Percentiles rank a stretch among this genome's conserved stretches.
Evolutionary conservation across 1,140 invertebrate genomes (phyloP).

Genomic region (Pentalonia nigronervosa): DNA sequence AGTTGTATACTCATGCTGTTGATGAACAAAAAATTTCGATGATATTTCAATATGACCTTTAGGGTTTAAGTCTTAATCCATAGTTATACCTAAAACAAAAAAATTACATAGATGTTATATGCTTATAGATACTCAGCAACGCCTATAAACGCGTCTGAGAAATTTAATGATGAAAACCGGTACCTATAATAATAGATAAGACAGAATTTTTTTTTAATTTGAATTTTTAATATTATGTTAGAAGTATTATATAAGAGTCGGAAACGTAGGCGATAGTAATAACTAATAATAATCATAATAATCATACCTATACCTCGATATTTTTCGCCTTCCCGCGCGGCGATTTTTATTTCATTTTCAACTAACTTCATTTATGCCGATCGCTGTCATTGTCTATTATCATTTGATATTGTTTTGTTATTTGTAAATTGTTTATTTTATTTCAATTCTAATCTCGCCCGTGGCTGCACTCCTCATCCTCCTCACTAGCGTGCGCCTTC

Average conservation of each 20-base stretch:
- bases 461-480: background rate
- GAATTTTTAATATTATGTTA: background rate
- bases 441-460: background rate
- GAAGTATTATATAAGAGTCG: background rate
- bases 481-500: background rate
- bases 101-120: too few relatives aligned
- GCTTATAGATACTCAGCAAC: too few relatives aligned
- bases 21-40: background rate
- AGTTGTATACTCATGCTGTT: background rate
- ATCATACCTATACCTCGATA: background rate
- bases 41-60: background rate
- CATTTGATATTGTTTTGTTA: background rate
- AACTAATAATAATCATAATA: background rate
- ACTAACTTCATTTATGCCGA: background rate
- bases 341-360: background rate
- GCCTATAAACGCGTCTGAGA: background rate
- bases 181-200: background rate
- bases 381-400: background rate
- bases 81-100: too few relatives aligned
- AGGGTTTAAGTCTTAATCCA: background rate
- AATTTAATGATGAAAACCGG: background rate
- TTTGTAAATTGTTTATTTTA: background rate
- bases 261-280: background rate
- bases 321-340: background rate
- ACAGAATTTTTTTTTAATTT: background rate